These are phyloP conservation scores for Mesopsocus fuscifrons DNA, from an alignment of 2,888 invertebrate genomes.

Conservation along the genomic window DNA sequence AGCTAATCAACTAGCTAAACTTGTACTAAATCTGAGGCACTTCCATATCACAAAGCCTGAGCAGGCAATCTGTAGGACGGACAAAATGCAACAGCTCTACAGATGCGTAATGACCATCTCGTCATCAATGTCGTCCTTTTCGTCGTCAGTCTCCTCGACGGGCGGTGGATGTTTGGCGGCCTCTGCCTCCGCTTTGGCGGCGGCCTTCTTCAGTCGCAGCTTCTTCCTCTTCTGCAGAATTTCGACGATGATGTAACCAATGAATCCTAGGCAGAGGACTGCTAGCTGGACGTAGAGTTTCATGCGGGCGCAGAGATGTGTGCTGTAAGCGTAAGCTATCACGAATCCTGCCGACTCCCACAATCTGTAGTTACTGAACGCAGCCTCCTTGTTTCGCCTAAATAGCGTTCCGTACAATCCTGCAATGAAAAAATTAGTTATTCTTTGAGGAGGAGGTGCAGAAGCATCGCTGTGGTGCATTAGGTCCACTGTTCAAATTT, in stretches of 20 bases:
- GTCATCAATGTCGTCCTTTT: conserved; percentile 74
- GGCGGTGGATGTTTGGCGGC: conserved; percentile 22
- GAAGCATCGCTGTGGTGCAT: too few species aligned
- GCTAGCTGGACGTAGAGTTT: conserved; percentile 69
- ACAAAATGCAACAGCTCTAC: conserved; percentile 26
- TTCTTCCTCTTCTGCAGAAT: conserved; percentile 67
- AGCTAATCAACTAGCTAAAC: too few species aligned
- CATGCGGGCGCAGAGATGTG: conserved; percentile 65
- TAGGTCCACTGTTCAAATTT: too few species aligned
- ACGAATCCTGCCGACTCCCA: conserved; percentile 87
- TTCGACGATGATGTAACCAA: conserved; percentile 65
- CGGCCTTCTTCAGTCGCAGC: conserved; percentile 49
- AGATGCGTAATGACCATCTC: conserved; percentile 74
- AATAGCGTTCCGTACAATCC: conserved; percentile 73
- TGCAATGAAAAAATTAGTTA: conserved; percentile 27
- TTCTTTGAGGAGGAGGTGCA: neutral
- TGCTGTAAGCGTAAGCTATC: conserved; percentile 75
- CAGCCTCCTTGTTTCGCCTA: conserved; percentile 76
- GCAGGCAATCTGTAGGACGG: neutral
- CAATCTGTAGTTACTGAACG: conserved; percentile 75
- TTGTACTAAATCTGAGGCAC: neutral
- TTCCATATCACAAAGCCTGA: neutral
- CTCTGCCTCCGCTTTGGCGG: conserved; percentile 42
- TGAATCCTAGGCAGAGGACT: conserved; percentile 51
- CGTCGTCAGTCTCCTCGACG: conserved; percentile 62